phyloP scores from a whole-genome alignment of 2,113 vertebrate genomes.

The Malaclemys terrapin region DNA sequence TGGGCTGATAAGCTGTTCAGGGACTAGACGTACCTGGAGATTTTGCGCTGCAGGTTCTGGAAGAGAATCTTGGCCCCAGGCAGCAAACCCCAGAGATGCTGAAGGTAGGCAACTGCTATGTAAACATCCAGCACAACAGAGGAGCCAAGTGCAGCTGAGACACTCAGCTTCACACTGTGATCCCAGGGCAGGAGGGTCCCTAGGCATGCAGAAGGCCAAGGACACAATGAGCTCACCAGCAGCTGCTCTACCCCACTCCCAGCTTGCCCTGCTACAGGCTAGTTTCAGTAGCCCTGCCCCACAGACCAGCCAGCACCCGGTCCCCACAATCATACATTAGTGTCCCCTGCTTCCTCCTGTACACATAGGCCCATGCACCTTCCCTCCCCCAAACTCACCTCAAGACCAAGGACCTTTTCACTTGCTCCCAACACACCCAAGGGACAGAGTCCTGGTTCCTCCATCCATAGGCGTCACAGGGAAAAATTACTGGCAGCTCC shows the following conservation, averaged over 20 bases:
- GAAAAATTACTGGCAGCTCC: no score
- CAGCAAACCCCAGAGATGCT: slow-evolving; percentile 82
- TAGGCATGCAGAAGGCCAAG: slow-evolving; percentile 26
- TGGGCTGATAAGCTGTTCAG: background rate
- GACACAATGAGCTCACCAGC: background rate
- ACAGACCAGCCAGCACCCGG: background rate
- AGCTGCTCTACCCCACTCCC: background rate
- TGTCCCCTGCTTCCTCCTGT: background rate
- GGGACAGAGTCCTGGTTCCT: background rate
- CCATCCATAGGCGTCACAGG: background rate
- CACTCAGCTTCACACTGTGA: slow-evolving; percentile 77
- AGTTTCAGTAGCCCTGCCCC: background rate
- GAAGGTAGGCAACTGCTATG: slow-evolving; percentile 74
- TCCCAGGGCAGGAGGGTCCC: slow-evolving; percentile 44
- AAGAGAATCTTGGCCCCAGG: slow-evolving; percentile 84
- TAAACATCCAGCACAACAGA: slow-evolving; percentile 77
- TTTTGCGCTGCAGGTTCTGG: slow-evolving; percentile 80
- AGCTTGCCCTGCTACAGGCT: background rate
- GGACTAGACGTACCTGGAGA: slow-evolving; percentile 73
- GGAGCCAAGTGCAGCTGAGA: slow-evolving; percentile 56
- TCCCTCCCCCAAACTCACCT: background rate
- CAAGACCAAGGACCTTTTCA: background rate
- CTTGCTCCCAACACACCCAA: background rate
- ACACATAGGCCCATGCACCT: background rate
- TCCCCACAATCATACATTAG: background rate